Evolutionary conservation across 2,797 vertebrate species (phyloP).

Genomic region (Strix occidentalis): DNA sequence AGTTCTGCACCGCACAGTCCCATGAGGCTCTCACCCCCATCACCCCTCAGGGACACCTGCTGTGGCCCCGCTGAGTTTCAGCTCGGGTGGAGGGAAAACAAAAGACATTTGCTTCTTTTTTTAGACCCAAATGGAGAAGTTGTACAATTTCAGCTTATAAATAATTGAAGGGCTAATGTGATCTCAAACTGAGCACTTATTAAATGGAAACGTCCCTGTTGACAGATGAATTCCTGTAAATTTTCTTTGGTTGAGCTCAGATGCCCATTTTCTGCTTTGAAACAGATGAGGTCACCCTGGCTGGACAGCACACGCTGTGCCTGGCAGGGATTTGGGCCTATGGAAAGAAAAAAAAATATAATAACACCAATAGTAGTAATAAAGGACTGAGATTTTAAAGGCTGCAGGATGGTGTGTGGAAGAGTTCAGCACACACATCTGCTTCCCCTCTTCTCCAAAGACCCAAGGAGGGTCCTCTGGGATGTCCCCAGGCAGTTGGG

Average conservation of each 20-base stretch:
- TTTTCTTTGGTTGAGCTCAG: constrained; percentile 61
- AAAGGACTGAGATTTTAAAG: background rate
- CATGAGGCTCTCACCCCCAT: background rate
- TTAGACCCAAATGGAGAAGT: background rate
- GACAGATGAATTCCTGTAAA: constrained; percentile 69
- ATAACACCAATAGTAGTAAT: background rate
- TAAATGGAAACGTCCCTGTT: constrained; percentile 62
- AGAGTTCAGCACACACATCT: background rate
- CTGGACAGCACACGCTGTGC: constrained; percentile 57
- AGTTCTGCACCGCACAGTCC: background rate
- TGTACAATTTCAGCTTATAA: constrained; percentile 51
- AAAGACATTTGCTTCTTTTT: constrained; percentile 23
- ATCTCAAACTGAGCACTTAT: constrained; percentile 64
- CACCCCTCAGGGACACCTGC: background rate
- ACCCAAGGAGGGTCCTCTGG: background rate
- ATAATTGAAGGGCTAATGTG: constrained; percentile 61
- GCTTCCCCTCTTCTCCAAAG: background rate
- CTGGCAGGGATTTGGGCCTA: constrained; percentile 2
- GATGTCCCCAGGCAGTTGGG: background rate
- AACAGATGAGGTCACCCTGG: constrained; percentile 62
- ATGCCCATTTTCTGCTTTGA: constrained; percentile 34
- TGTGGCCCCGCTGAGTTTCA: background rate
- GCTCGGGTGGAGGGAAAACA: background rate
- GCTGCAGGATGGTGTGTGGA: background rate
- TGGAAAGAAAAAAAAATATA: background rate